Base-by-base conservation (phyloP, 2,797 vertebrate genomes). In the Danio aesculapii region DNA sequence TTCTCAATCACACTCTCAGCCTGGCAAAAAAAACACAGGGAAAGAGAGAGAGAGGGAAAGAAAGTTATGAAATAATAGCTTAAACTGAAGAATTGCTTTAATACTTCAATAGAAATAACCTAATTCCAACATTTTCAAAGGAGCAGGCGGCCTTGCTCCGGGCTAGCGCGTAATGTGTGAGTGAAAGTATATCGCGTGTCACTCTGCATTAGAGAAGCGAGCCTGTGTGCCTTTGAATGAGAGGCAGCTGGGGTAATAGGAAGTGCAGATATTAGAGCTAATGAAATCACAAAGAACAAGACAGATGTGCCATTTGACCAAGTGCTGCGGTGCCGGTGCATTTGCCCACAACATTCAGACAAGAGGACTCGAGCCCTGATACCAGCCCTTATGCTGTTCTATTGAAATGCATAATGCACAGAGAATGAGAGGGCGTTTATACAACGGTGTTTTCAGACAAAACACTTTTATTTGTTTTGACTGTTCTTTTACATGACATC, bases 101-200 rank as follows among this genome's bases (percentile, higher is more conserved):
- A 98, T 98, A 98, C 96, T 96, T 96, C 96, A 95, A 96, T 97
- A 97, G 97, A 98, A 99, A 98, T 98, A 98, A 98, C 96, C 97
- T 96, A 97, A 96, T 96, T 97, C 94, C 96, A 97, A 95, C 95
- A 95, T 96, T 98, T 97, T 96, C 94, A 96, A 96, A 95, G 95
- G 94, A 97, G 95, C 95, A 92, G 94, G 95, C 94, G 94, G 93
- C 92, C 88, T 95, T 94, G 97, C 97, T 97, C 88, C 92, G 93
- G 98, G 97, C 97, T 93, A 96, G 90, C 87, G 80, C 92, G 94
- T 98, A 98, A 98, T 98, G 96, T 96, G 95, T 96, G 95, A 95
- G 95, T 94, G 94, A 95, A 95, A 96, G 97, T 97, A 95, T 96
- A 97, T 97, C 94, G 93, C 90, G 95, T 97, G 97, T 98, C 98